These are phyloP conservation scores for Sinocyclocheilus maitianheensis DNA, from an alignment of 2,113 vertebrate species.

Conservation along the genomic window DNA sequence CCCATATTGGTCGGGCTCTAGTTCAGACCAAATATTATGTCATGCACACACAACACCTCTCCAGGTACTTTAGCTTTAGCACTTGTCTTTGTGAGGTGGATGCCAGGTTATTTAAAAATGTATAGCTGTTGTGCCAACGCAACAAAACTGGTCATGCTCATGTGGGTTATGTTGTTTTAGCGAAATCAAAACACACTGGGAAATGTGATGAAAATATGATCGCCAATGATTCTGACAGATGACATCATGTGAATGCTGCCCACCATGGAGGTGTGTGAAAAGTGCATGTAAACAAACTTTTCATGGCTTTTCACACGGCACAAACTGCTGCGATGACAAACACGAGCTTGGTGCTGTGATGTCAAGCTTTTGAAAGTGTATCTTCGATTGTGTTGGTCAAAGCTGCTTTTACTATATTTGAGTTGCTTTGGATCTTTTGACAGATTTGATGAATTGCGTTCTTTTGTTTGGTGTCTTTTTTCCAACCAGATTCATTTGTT, in stretches of 20 bases:
- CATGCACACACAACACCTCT: slow-evolving; percentile 43
- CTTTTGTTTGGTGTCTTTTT: neutral
- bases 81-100: slow-evolving; percentile 5
- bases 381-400: neutral
- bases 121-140: neutral
- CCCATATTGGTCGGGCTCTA: too few species aligned
- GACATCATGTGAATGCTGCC: slow-evolving; percentile 34
- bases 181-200: slow-evolving; percentile 8
- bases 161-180: slow-evolving; percentile 18
- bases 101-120: slow-evolving; percentile 24
- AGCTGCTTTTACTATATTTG: neutral
- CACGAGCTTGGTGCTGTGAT: neutral
- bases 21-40: slow-evolving; percentile 53
- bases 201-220: slow-evolving; percentile 29
- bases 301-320: slow-evolving; percentile 18
- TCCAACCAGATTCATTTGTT: slow-evolving; percentile 41
- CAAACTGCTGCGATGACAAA: neutral
- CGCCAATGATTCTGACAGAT: neutral
- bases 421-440: slow-evolving; percentile 10
- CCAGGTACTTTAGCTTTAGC: slow-evolving; percentile 33
- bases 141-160: slow-evolving; percentile 39
- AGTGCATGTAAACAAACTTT: slow-evolving; percentile 20
- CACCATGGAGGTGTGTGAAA: neutral
- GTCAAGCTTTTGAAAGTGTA: neutral
- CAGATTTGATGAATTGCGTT: neutral